Percentiles rank a stretch among this genome's conserved stretches.
Evolutionary conservation across 2,113 vertebrate genomes (phyloP).

Genomic region (Pholis gunnellus): DNA sequence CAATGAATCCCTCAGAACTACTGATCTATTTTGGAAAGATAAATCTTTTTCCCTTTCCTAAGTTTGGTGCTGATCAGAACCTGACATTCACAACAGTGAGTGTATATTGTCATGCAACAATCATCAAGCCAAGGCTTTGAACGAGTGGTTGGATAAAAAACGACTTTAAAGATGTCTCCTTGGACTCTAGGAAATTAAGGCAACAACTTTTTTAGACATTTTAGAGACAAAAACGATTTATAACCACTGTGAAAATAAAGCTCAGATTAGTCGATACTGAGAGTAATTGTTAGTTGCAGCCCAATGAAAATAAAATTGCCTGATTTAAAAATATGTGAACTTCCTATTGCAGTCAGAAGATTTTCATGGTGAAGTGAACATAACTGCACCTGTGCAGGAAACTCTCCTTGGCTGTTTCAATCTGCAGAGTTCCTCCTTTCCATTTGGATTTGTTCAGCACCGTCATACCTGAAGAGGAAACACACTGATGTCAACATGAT

Average conservation of each 20-base stretch:
- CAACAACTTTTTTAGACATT: not conserved
- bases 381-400: constrained; percentile 90
- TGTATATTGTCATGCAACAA: no score
- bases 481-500: not conserved
- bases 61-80: not conserved
- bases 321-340: not conserved
- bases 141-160: not conserved
- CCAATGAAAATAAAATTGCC: not conserved
- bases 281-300: not conserved
- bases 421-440: constrained; percentile 95
- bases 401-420: constrained; percentile 94
- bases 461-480: constrained; percentile 86
- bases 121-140: not conserved
- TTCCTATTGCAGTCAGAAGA: not conserved
- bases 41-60: not conserved
- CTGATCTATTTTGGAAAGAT: not conserved
- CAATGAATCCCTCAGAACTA: not conserved
- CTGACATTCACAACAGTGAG: not conserved
- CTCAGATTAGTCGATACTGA: not conserved
- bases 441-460: constrained; percentile 94
- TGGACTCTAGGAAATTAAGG: not conserved
- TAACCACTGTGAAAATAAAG: not conserved
- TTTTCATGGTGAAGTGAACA: not conserved
- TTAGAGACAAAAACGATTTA: not conserved
- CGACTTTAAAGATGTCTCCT: not conserved